Evolutionary conservation across 64 coral and sea anemone species (phyloP), one percentile per base, ranked within the genome.

Genomic region (Catalaphyllia jardinei): DNA sequence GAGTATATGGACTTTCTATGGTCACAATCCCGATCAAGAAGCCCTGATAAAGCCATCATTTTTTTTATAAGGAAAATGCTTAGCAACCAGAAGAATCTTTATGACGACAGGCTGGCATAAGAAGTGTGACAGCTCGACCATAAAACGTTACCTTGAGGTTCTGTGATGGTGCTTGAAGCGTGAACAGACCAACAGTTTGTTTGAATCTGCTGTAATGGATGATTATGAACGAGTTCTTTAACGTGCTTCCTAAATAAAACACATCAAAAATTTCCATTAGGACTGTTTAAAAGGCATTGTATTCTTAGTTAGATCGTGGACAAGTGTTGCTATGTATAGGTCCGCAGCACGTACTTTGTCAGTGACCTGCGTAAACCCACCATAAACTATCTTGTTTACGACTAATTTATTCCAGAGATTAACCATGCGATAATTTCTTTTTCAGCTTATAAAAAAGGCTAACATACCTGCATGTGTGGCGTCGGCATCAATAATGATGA

Each of bases 181-280:
- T 96, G 64, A 90, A 96, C 10, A 96, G 67, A 17, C 94, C 94
- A 49, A 96, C 86, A 14, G 94, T 96, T 81, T 96, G 94, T 57
- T 96, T 96, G 39, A 96, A 96, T 54, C 94, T 88, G 85, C 94
- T 96, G 60, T 96, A 96, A 39, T 96, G 94, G 61, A 96, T 96
- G 10, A 96, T 83, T 29, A 96, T 89, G 30, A 96, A 96, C 74
- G 91, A 93, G 52, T 96, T 96, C 64, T 96, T 96, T 57, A 96
- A 86, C 17, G 94, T 96, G 60, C 86, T 90, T 14, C 92, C 92
- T 94, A 75, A 54, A 73, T 67, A 85, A 71, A 72, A 22, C 14
- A 31, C 20, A 78, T 20, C 12, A 67, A 65, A 64, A n/a, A 22
- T 16, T 20, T 31, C 27, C 4, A 29, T 65, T 12, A 65, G 35